A percentile compares a stretch with the other conserved stretches of the same genome.
Evolutionary conservation across 2,113 vertebrate species (phyloP).

Genomic region (Coturnix japonica): DNA sequence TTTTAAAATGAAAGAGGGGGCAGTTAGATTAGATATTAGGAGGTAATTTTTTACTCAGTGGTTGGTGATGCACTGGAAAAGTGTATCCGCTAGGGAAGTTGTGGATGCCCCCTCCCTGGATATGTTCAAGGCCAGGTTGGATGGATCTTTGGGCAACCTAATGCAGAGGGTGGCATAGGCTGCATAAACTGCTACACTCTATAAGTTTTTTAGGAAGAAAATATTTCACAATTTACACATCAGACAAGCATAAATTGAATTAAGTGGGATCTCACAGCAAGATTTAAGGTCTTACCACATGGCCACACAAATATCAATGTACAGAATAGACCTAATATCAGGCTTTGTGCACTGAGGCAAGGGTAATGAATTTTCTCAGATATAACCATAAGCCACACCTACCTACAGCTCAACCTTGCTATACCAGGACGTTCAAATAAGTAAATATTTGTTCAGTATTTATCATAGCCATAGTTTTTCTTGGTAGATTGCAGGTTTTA

Average conservation of each 20-base stretch:
- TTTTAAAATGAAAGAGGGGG: neutral
- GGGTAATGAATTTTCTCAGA: neutral
- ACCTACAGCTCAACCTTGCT: neutral
- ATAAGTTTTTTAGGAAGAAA: neutral
- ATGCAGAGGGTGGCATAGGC: neutral
- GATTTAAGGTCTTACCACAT: neutral
- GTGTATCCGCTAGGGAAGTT: neutral
- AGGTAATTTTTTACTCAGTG: neutral
- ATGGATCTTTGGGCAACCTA: neutral
- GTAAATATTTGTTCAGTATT: neutral
- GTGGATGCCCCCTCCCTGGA: neutral
- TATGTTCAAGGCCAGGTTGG: neutral
- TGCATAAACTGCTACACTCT: accelerated
- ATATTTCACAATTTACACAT: neutral
- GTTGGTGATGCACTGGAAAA: neutral
- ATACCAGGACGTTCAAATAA: accelerated
- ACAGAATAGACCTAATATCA: neutral
- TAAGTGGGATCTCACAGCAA: neutral
- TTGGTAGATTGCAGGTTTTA: neutral
- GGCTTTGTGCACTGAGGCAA: neutral
- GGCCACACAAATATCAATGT: neutral
- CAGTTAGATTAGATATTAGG: neutral
- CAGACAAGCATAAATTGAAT: neutral
- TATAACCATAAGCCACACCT: neutral
- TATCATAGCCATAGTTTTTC: neutral